These are phyloP conservation scores for Drosophila paramelanica DNA, from an alignment of 2,888 invertebrate species.

Conservation along the genomic window DNA sequence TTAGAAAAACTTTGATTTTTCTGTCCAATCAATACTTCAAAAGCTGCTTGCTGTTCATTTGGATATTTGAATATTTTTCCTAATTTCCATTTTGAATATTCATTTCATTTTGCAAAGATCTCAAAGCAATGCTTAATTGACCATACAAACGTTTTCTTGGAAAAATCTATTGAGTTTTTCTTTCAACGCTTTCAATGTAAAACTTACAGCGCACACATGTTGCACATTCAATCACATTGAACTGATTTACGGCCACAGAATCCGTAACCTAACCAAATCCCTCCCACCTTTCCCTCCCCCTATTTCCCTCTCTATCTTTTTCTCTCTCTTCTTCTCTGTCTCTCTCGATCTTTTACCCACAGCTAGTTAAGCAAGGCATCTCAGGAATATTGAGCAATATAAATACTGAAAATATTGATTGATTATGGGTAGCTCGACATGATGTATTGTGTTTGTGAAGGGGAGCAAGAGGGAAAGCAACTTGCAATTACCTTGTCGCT, in stretches of 20 bases:
- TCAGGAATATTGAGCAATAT: conserved; percentile 25
- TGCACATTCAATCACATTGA: conserved; percentile 33
- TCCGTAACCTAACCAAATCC: not conserved
- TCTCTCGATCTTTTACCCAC: not conserved
- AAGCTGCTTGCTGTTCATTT: too few species aligned
- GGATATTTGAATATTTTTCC: not conserved
- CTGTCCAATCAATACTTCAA: not conserved
- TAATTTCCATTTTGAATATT: not conserved
- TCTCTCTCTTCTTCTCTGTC: too few species aligned
- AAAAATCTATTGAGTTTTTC: not conserved
- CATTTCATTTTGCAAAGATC: not conserved
- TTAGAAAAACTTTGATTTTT: not conserved
- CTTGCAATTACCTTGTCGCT: conserved; percentile 68
- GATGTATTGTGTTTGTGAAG: conserved; percentile 64
- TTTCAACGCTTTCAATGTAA: not conserved
- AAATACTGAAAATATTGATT: conserved; percentile 64
- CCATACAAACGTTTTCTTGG: not conserved
- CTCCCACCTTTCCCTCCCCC: too few species aligned
- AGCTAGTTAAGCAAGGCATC: conserved; percentile 7
- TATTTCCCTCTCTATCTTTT: too few species aligned
- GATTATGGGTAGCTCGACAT: conserved; percentile 65
- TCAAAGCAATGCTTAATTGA: not conserved
- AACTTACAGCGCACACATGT: conserved; percentile 29
- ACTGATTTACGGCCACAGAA: conserved; percentile 27
- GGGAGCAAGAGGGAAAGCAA: conserved; percentile 18